Evolutionary conservation across 1,140 invertebrate genomes (phyloP).

Genomic region (Drosophila nasuta): DNA sequence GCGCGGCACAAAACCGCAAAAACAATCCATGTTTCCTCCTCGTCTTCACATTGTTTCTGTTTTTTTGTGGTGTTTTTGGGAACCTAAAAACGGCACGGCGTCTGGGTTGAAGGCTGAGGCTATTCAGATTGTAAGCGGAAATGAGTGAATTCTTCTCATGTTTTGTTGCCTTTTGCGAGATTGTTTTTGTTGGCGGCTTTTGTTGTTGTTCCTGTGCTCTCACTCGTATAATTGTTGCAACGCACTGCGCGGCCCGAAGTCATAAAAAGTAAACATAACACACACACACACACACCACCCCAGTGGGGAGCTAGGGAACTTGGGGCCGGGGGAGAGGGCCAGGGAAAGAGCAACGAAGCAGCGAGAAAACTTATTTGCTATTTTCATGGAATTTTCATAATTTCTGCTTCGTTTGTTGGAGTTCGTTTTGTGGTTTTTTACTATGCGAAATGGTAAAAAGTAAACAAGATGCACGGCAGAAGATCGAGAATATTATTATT

Average conservation of each 20-base stretch:
- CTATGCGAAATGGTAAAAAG: conserved; percentile 69
- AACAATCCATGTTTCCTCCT: neutral
- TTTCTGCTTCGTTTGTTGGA: conserved; percentile 67
- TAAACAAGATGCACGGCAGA: conserved; percentile 57
- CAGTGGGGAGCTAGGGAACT: neutral
- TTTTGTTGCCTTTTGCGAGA: conserved; percentile 47
- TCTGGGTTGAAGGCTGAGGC: conserved; percentile 22
- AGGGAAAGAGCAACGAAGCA: conserved; percentile 25
- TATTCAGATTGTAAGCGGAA: conserved; percentile 68
- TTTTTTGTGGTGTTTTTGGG: conserved; percentile 13
- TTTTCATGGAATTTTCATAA: conserved; percentile 82
- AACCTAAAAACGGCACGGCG: conserved; percentile 36
- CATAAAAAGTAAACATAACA: conserved; percentile 78
- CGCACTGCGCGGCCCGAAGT: conserved; percentile 71
- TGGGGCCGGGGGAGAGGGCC: neutral
- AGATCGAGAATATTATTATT: conserved; percentile 71
- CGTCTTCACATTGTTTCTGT: neutral
- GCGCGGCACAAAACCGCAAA: conserved; percentile 54
- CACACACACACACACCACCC: conserved; percentile 16
- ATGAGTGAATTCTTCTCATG: conserved; percentile 67
- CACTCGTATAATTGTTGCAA: conserved; percentile 79
- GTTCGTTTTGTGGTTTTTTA: conserved; percentile 57
- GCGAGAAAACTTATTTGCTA: conserved; percentile 78
- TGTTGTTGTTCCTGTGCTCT: conserved; percentile 59
- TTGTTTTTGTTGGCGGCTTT: conserved; percentile 40